Evolutionary conservation across 2,888 invertebrate species (phyloP).

Genomic region (Nasonovia ribisnigri): DNA sequence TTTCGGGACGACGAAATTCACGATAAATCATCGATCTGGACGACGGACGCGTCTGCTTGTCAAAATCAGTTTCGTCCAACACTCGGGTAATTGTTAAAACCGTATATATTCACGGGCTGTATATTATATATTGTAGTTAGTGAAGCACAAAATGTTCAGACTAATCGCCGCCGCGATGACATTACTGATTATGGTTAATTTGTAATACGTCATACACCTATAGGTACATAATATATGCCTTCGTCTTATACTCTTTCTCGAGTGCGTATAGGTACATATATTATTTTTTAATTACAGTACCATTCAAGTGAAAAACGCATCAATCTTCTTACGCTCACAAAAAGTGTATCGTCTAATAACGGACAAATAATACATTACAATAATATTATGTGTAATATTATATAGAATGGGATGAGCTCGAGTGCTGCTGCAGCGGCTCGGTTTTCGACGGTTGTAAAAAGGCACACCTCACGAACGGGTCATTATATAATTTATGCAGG

Average conservation of each 20-base stretch:
- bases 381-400: background rate
- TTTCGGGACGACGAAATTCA: background rate
- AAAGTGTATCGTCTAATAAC: slow-evolving; percentile 22
- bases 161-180: slow-evolving; percentile 47
- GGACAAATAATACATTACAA: slow-evolving; percentile 1
- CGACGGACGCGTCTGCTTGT: slow-evolving; percentile 14
- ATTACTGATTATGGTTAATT: slow-evolving; percentile 61
- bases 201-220: slow-evolving; percentile 33
- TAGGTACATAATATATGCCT: background rate
- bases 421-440: background rate
- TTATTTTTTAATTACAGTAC: slow-evolving; percentile 49
- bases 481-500: slow-evolving; percentile 54
- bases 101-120: background rate
- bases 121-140: background rate
- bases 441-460: slow-evolving; percentile 9
- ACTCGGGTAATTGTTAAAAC: slow-evolving; percentile 18
- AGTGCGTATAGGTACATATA: background rate
- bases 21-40: slow-evolving; percentile 38
- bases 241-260: background rate
- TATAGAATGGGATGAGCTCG: background rate
- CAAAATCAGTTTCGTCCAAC: slow-evolving; percentile 38
- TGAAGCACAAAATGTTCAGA: background rate
- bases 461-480: slow-evolving; percentile 48
- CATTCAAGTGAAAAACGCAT: slow-evolving; percentile 55
- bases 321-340: slow-evolving; percentile 11